phyloP scores from a whole-genome alignment of 2,888 invertebrate species.

The Drosophila sordidula region DNA sequence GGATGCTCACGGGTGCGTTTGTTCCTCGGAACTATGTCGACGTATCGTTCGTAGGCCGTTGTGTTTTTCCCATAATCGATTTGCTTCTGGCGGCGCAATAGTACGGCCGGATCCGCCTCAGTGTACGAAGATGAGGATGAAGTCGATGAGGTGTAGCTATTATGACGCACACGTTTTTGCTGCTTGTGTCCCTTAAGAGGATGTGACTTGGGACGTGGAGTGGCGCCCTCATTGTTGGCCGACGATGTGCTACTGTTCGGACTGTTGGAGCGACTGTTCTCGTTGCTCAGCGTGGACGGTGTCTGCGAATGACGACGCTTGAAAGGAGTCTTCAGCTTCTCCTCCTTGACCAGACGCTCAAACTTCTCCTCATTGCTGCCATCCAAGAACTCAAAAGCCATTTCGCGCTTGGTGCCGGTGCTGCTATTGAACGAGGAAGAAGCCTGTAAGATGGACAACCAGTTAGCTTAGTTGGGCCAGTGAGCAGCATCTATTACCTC shows the following conservation, averaged over 20 bases:
- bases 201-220: conserved; percentile 6
- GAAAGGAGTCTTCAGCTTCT: conserved; percentile 84
- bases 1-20: conserved; percentile 91
- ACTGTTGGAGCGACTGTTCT: conserved; percentile 81
- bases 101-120: conserved; percentile 90
- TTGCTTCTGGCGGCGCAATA: conserved; percentile 94
- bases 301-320: conserved; percentile 84
- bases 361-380: conserved; percentile 84
- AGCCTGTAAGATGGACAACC: conserved; percentile 26
- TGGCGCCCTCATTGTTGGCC: conserved; percentile 28
- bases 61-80: conserved; percentile 98
- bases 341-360: conserved; percentile 82
- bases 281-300: conserved; percentile 68
- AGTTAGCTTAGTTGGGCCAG: neutral
- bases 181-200: conserved; percentile 60
- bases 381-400: conserved; percentile 78
- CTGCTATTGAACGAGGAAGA: conserved; percentile 70
- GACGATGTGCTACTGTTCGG: conserved; percentile 72
- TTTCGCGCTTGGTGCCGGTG: conserved; percentile 67
- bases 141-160: conserved; percentile 81
- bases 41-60: conserved; percentile 92
- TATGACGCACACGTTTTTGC: conserved; percentile 81
- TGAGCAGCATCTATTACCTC: conserved; percentile 42
- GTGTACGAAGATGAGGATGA: conserved; percentile 75
- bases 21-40: conserved; percentile 88